Base-by-base conservation (phyloP, 1,140 invertebrate genomes). In the Archegozetes longisetosus region DNA sequence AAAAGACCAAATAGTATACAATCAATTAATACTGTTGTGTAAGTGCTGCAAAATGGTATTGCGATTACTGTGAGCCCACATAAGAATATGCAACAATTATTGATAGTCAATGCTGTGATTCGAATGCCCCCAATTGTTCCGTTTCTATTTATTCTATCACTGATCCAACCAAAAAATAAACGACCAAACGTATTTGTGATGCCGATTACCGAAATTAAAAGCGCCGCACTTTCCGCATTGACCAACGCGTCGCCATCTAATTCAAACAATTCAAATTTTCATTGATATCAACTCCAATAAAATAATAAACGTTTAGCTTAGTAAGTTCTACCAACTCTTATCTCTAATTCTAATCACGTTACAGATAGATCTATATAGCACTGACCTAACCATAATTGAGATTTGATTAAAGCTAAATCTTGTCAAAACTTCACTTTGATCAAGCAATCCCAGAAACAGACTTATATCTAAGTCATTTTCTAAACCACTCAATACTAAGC, bases 1-100 rank as follows among this genome's bases (percentile, higher is more conserved):
- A 92, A 90, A 62, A 97, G 76, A 56, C 94, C 95, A 72, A 98
- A 98, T 66, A 89, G 82, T 53, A 89, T 79, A n/a, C 90, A 80
- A 71, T 91, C 85, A 2, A 80, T 72, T 24, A 90, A 80, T 64
- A 92, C 88, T 50, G 82, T 73, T 2, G 72, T 69, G 67, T 90
- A 98, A 14, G 79, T 79, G 49, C 73, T 70, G 69, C 88, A 91
- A 62, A 96, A 82, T 1, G 93, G 92, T 9, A 84, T 88, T 17
- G 84, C 63, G 1, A 83, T 80, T 3, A 95, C 88, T 3, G 87
- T 79, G 40, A 96, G 71, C 24, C 91, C 94, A 55, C 86, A 87
- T 56, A 94, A 79, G 53, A 93, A 74, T 52, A 98, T 78, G 69
- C 91, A 93, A 58, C 95, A 77, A 70, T 97, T 98, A 73, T 96